Evolutionary conservation across 2,113 vertebrate species (phyloP), one percentile per base, ranked within the genome.

Genomic region (Xyrauchen texanus): DNA sequence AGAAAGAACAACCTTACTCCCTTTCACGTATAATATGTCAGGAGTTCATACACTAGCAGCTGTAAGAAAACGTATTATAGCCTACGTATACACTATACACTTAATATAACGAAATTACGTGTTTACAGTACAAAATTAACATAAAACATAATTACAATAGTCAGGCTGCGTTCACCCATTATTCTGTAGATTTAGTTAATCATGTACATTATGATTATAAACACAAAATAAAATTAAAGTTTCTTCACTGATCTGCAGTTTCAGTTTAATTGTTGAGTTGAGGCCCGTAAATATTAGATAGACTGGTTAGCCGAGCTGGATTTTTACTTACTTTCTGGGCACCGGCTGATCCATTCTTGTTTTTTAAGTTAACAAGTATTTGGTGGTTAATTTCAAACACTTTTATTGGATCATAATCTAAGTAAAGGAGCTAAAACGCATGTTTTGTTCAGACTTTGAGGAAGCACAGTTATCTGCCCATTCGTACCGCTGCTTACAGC

Each of bases 311-410:
- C 21, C 21, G 21, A 34, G 21, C 21, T 34, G 1, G 3, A 34
- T 34, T 80, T 76, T 62, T 67, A 64, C 76, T 84, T 81, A 84
- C 83, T 81, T 84, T 81, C 79, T 84, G 42, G 79, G 79, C 61
- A 81, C 76, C 34, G 83, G 60, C 55, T 84, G 83, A 58, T 84
- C 83, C 83, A 84, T 84, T 53, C 4, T 65, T 12, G 46, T 52
- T 63, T 15, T 74, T 9, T 21, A 46, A 16, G 57, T 15, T 4
- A 57, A 42, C 13, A 34, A 52, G 21, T 42, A 76, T 7, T 57
- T 12, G 58, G 4, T 46, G 10, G 8, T 42, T 15, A 65, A 66
- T 15, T 45, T 55, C 2, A 46, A 64, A n/a, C 34, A 76, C 4
- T 21, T 1, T 65, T 5, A 7, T 6, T 65, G 52, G 9, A 15